Conservation (phyloP, 2,113 vertebrate genomes). For the Athene cunicularia region DNA sequence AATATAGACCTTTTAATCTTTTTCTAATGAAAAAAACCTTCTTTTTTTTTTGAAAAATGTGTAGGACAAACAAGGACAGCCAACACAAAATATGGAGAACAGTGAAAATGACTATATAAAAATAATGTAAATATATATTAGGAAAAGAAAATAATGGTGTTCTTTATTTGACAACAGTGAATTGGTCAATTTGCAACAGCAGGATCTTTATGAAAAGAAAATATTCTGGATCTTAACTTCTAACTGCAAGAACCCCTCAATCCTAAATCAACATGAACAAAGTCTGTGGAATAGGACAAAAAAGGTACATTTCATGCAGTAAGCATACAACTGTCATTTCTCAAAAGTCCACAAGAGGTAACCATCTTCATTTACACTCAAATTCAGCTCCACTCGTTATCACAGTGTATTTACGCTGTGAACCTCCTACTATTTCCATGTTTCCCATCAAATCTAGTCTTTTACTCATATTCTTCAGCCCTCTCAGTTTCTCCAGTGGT, state of each 20-base stretch:
- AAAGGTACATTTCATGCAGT: background rate
- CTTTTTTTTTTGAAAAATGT: background rate
- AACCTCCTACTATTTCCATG: rapidly evolving
- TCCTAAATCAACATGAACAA: background rate
- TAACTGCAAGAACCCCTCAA: background rate
- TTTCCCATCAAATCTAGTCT: background rate
- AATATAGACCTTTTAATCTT: background rate
- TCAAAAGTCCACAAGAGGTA: background rate
- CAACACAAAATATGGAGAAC: background rate
- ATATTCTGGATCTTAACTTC: background rate
- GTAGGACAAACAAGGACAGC: background rate
- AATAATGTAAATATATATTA: background rate
- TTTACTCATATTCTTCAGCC: background rate
- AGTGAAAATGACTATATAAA: background rate
- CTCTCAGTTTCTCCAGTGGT: background rate
- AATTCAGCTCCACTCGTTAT: background rate
- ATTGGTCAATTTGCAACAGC: background rate
- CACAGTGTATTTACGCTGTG: rapidly evolving
- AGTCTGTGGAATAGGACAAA: background rate
- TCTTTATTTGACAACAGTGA: background rate
- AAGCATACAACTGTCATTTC: background rate
- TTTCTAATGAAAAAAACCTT: background rate
- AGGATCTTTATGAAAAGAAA: background rate
- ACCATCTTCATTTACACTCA: background rate
- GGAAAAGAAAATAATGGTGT: background rate